phyloP scores from a whole-genome alignment of 2,797 vertebrate genomes.

The Halcyon chelicuti region DNA sequence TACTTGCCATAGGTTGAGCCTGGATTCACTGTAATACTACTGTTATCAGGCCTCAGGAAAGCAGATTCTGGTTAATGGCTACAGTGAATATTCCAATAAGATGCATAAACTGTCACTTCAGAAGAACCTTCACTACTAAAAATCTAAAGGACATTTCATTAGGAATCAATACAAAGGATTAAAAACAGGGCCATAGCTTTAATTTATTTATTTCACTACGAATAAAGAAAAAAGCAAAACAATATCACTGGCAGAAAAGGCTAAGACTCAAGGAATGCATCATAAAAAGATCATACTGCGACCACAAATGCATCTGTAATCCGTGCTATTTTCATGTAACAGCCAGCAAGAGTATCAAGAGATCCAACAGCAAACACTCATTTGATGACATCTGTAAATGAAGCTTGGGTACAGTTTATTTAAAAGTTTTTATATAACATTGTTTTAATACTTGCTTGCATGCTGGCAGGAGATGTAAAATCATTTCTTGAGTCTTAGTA shows the following conservation, averaged over 20 bases:
- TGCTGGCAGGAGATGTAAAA: not conserved
- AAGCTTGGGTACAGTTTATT: not conserved
- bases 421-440: not conserved
- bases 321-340: not conserved
- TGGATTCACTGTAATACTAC: not conserved
- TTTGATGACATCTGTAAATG: not conserved
- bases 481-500: constrained; percentile 31
- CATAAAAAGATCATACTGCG: not conserved
- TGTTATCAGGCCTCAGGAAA: not conserved
- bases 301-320: not conserved
- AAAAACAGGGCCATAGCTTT: not conserved
- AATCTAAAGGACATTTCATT: not conserved
- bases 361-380: not conserved
- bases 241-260: not conserved
- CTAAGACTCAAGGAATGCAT: constrained; percentile 22
- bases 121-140: not conserved
- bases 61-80: not conserved
- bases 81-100: not conserved
- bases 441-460: not conserved
- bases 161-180: not conserved
- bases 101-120: not conserved
- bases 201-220: not conserved
- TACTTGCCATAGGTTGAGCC: not conserved
- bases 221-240: not conserved
- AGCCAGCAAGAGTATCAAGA: not conserved